Evolutionary conservation across 2,113 vertebrate species (phyloP).

Genomic region (Corythoichthys intestinalis): DNA sequence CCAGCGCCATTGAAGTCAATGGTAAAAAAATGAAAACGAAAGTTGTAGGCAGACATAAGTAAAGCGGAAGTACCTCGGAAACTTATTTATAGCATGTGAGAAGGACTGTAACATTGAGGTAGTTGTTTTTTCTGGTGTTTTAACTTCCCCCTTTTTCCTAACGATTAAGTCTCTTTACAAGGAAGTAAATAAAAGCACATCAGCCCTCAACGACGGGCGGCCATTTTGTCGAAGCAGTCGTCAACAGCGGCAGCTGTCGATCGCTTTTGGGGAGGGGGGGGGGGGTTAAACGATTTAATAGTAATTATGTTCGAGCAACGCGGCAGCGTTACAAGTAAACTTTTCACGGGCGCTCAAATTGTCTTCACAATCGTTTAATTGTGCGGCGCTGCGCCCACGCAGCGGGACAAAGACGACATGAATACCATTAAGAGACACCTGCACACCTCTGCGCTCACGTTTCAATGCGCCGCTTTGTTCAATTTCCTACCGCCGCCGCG

Average conservation of each 20-base stretch:
- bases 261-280: background rate
- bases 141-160: background rate
- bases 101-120: too few species aligned
- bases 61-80: too few species aligned
- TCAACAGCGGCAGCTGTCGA: background rate
- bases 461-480: slow-evolving; percentile 67
- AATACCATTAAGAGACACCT: slow-evolving; percentile 73
- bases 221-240: too few species aligned
- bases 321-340: slow-evolving; percentile 60
- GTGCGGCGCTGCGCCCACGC: slow-evolving; percentile 67
- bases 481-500: slow-evolving; percentile 40
- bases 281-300: slow-evolving; percentile 68
- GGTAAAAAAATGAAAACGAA: too few species aligned
- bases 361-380: slow-evolving; percentile 74
- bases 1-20: too few species aligned
- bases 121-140: too few species aligned
- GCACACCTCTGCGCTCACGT: slow-evolving; percentile 53
- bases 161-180: background rate
- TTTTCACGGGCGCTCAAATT: slow-evolving; percentile 68
- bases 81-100: too few species aligned
- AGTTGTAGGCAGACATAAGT: too few species aligned
- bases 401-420: slow-evolving; percentile 55
- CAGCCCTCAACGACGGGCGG: background rate
- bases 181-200: background rate
- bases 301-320: slow-evolving; percentile 61